phyloP scores from a whole-genome alignment of 2,888 invertebrate species.

The Phaedon cochleariae region DNA sequence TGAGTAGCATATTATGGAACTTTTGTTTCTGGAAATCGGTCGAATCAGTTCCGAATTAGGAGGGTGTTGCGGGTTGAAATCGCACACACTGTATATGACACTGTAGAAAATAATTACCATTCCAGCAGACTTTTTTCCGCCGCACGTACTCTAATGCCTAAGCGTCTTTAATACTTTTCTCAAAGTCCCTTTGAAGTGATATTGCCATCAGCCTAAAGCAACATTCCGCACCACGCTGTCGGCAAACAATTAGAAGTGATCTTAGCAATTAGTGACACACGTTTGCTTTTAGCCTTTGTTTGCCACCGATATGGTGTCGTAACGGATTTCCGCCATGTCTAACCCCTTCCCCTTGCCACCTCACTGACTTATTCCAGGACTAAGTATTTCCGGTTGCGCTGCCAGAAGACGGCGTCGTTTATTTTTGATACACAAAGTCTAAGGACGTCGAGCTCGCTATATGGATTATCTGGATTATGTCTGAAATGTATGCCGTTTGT shows the following conservation, averaged over 20 bases:
- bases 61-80: no score
- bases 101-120: no score
- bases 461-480: constrained; percentile 29
- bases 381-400: constrained; percentile 26
- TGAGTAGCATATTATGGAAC: no score
- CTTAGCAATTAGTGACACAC: constrained; percentile 45
- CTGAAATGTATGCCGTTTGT: constrained; percentile 11
- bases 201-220: not conserved
- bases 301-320: constrained; percentile 41
- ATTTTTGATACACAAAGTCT: constrained; percentile 33
- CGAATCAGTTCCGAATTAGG: no score
- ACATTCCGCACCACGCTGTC: constrained; percentile 10
- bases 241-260: constrained; percentile 41
- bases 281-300: constrained; percentile 48
- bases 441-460: constrained; percentile 26
- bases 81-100: no score
- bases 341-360: constrained; percentile 9
- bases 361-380: not conserved
- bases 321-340: constrained; percentile 22
- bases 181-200: not conserved
- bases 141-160: no score
- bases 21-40: no score
- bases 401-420: constrained; percentile 23
- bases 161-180: not conserved
- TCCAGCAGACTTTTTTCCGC: no score